Conservation (phyloP, 2,888 invertebrate species). For the Nephrotoma flavescens region DNA sequence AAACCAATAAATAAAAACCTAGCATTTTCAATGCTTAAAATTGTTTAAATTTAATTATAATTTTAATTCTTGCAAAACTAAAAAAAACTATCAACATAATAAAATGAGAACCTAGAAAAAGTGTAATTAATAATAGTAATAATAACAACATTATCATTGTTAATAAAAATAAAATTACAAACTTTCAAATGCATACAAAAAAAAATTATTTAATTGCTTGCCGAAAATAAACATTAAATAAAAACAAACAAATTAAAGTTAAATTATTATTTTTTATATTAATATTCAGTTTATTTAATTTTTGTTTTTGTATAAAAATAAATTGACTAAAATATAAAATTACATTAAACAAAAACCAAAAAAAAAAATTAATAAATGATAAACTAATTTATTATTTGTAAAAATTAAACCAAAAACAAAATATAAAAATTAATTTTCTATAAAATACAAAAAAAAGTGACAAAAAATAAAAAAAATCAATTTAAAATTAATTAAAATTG, state of each 20-base stretch:
- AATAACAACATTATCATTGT: background rate
- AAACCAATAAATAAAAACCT: background rate
- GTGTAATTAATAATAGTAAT: background rate
- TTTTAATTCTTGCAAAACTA: background rate
- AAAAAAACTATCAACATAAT: background rate
- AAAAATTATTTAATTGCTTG: background rate
- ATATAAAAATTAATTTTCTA: background rate
- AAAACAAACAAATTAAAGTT: background rate
- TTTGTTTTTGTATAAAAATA: background rate
- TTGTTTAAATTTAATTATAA: background rate
- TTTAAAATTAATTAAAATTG: background rate
- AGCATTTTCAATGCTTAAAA: background rate
- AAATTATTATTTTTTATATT: background rate
- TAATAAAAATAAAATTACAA: background rate
- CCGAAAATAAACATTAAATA: background rate
- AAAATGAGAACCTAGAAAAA: background rate
- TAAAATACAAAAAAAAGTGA: background rate
- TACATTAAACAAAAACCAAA: background rate
- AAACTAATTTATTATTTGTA: background rate
- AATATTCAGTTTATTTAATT: background rate
- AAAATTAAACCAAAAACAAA: background rate
- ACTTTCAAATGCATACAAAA: background rate
- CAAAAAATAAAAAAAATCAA: background rate
- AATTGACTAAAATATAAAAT: background rate
- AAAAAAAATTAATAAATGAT: background rate